These are phyloP conservation scores for Syrrhaptes paradoxus DNA, from an alignment of 2,113 vertebrate genomes.

Conservation along the genomic window DNA sequence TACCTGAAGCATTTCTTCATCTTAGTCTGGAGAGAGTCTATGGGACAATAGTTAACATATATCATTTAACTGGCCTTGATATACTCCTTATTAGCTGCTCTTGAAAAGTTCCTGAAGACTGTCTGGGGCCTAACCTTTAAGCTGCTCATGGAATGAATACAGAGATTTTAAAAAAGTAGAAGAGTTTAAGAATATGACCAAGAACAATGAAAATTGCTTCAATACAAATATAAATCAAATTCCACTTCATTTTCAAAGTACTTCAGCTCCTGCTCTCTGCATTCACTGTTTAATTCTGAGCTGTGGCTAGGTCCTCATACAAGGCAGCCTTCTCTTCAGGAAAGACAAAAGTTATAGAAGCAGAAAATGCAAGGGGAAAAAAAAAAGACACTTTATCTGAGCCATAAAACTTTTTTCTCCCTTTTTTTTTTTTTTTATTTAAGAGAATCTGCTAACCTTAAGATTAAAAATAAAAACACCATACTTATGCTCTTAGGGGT, in stretches of 20 bases:
- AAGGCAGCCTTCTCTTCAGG: not conserved
- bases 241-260: not conserved
- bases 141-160: not conserved
- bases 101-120: not conserved
- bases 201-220: not conserved
- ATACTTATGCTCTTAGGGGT: not conserved
- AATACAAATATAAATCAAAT: not conserved
- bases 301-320: not conserved
- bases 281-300: not conserved
- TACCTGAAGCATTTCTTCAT: not conserved
- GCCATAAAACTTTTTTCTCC: not conserved
- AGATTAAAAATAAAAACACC: not conserved
- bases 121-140: not conserved
- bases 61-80: not conserved
- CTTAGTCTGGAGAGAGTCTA: not conserved
- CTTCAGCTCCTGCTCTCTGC: not conserved
- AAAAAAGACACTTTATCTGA: not conserved
- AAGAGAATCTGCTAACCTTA: not conserved
- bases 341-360: not conserved
- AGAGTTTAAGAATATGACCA: not conserved
- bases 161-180: not conserved
- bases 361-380: not conserved
- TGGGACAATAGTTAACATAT: not conserved
- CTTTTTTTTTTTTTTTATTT: not conserved
- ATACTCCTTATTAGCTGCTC: not conserved